A percentile compares a stretch with the other conserved stretches of the same genome.
Conservation (phyloP, 2,797 vertebrate species). For the Scleropages formosus region DNA sequence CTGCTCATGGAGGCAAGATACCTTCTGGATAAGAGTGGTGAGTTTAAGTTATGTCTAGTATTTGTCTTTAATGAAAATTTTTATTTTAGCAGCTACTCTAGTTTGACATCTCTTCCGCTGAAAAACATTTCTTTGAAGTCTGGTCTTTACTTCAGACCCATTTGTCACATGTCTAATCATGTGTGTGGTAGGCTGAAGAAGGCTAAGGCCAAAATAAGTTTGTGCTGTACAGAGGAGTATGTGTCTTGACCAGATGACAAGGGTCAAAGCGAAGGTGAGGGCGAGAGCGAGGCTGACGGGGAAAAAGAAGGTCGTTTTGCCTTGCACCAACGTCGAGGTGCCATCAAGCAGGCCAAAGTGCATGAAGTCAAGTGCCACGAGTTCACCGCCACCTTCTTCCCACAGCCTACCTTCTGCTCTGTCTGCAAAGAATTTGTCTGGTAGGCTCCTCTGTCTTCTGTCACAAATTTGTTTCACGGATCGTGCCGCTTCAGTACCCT, state of each 20-base stretch:
- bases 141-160: too few species aligned
- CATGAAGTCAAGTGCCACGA: conserved; percentile 91
- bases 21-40: conserved; percentile 91
- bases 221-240: too few species aligned
- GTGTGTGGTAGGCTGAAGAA: too few species aligned
- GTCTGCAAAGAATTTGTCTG: conserved; percentile 98
- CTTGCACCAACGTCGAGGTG: conserved; percentile 87
- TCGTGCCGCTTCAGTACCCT: neutral
- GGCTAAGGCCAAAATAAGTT: too few species aligned
- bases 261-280: conserved; percentile 66
- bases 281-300: conserved; percentile 68
- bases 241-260: conserved; percentile 68
- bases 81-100: too few species aligned
- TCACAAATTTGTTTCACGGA: neutral
- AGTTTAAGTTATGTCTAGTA: conserved; percentile 51
- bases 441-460: conserved; percentile 57
- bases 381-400: conserved; percentile 95
- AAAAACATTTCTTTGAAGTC: too few species aligned
- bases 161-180: too few species aligned
- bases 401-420: conserved; percentile 95
- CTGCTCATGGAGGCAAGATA: conserved; percentile 94
- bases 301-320: conserved; percentile 81
- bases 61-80: neutral
- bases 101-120: neutral
- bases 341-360: conserved; percentile 95